Percentiles rank a stretch among this genome's conserved stretches.
These are phyloP conservation scores for Mustela nigripes DNA, from an alignment of 2,113 vertebrate species.

Conservation along the genomic window DNA sequence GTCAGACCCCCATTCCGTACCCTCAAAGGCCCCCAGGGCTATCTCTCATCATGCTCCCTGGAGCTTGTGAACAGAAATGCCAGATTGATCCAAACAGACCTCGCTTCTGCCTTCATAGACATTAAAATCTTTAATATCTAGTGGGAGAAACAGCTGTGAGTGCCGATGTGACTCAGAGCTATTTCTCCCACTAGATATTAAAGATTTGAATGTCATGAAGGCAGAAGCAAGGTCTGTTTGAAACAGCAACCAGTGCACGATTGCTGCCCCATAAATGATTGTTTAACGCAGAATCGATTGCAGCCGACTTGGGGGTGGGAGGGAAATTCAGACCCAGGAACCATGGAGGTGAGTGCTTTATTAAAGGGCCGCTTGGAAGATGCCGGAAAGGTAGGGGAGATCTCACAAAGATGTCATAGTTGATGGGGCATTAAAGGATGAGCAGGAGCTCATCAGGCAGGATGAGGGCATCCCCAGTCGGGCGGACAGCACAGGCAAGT, in stretches of 20 bases:
- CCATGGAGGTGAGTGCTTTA: neutral
- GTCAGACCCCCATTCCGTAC: neutral
- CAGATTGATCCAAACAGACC: no score
- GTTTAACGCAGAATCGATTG: no score
- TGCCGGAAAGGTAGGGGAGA: neutral
- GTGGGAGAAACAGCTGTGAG: neutral
- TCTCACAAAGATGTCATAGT: neutral
- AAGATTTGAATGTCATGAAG: neutral
- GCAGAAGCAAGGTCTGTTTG: neutral
- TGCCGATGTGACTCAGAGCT: neutral
- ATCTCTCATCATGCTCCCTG: fast-evolving
- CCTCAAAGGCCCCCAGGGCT: fast-evolving
- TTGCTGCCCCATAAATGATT: fast-evolving
- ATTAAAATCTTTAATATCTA: no score
- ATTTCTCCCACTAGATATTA: neutral
- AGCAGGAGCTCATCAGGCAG: neutral
- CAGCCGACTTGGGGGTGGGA: fast-evolving
- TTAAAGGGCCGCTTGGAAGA: neutral
- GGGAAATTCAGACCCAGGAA: neutral
- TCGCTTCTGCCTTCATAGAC: no score
- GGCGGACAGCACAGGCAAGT: neutral
- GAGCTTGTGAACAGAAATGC: neutral
- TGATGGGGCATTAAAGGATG: neutral
- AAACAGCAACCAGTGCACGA: fast-evolving
- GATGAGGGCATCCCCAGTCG: neutral